Conservation (phyloP, 2,888 invertebrate species). For the Craniophora ligustri region DNA sequence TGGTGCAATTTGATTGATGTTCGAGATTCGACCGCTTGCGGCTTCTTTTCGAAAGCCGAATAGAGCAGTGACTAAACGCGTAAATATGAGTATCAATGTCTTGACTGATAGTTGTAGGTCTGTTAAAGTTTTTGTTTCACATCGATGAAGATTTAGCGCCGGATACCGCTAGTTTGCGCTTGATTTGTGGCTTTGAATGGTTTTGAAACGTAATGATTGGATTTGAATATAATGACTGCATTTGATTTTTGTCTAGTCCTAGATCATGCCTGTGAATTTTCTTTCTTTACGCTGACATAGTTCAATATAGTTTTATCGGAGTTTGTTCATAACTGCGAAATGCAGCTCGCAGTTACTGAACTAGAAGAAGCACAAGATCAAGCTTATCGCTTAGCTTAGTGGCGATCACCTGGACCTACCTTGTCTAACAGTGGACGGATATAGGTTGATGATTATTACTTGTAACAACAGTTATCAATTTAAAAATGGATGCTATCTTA, state of each 20-base stretch:
- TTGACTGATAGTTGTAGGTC: slow-evolving; percentile 26
- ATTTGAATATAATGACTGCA: slow-evolving; percentile 34
- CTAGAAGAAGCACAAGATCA: too few relatives aligned
- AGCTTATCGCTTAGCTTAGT: too few relatives aligned
- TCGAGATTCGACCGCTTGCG: slow-evolving; percentile 31
- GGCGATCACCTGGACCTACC: too few relatives aligned
- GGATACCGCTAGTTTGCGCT: slow-evolving; percentile 43
- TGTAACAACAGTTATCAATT: too few relatives aligned
- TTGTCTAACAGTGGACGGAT: too few relatives aligned
- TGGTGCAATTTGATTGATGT: slow-evolving; percentile 59
- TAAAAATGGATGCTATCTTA: too few relatives aligned
- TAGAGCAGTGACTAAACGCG: slow-evolving; percentile 33
- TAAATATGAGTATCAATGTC: slow-evolving; percentile 41
- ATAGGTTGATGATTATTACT: too few relatives aligned
- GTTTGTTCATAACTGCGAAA: slow-evolving; percentile 12
- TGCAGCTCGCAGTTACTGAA: too few relatives aligned
- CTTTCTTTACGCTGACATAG: slow-evolving; percentile 23
- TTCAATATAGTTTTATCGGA: slow-evolving; percentile 8
- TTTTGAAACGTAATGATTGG: slow-evolving; percentile 27
- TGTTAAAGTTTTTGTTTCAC: slow-evolving; percentile 31
- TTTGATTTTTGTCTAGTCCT: slow-evolving; percentile 14
- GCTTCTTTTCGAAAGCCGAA: slow-evolving; percentile 30
- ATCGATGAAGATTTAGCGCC: slow-evolving; percentile 51
- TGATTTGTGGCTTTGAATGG: slow-evolving; percentile 34
- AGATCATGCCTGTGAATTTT: slow-evolving; percentile 13